Evolutionary conservation across 1,140 invertebrate genomes (phyloP), one percentile per base, ranked within the genome.

Genomic region (Brachionus paranguensis): DNA sequence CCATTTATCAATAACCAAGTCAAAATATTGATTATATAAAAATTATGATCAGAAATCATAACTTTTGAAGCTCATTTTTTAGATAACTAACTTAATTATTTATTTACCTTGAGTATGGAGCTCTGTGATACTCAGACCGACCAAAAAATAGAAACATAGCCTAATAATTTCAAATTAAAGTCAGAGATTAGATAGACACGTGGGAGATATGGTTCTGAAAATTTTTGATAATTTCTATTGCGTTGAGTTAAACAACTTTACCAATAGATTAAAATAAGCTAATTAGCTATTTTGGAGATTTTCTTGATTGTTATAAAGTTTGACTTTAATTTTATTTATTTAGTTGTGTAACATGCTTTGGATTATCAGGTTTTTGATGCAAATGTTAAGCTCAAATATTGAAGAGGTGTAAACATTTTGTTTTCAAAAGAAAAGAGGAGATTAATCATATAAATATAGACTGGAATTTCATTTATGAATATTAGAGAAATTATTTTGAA

Each of bases 331-430:
- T 68, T 14, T 68, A 68, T 33, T 33, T 68, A 33, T 68, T 68
- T 33, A 68, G 27, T 41, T 68, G 27, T 68, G 27, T 33, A 33
- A 68, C 12, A 37, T 12, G 29, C 29, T 29, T 68, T 33, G 27
- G 33, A 68, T 33, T 12, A 33, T n/a, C 27, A 68, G 11, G 33
- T 33, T 10, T 41, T 33, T 41, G 33, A 68, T 33, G 33, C 24
- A 68, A 68, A 68, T 68, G 65, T 68, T 33, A 68, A 68, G 6
- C 33, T 68, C 10, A 68, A 65, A 68, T 12, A 68, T 68, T 68
- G 65, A 68, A 68, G 65, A 68, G 65, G 65, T 68, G 65, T 68
- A 60, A 60, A 33, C 65, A 41, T 68, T 65, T 37, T 27, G 33
- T 20, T 60, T 55, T 27, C 20, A 60, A 55, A 55, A 24, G 24